phyloP scores from a whole-genome alignment of 2,113 vertebrate genomes.

The Nestor notabilis region DNA sequence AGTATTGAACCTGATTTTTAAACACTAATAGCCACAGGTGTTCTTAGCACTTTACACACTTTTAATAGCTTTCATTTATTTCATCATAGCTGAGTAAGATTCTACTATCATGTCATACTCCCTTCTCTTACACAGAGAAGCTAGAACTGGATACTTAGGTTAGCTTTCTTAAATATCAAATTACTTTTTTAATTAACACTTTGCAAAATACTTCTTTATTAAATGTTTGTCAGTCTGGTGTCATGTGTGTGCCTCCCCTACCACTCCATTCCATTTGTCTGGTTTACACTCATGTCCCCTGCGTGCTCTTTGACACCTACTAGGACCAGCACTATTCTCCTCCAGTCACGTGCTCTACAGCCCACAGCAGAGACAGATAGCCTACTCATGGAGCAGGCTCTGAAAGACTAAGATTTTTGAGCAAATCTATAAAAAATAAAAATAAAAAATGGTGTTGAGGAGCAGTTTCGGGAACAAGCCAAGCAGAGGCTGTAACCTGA shows the following conservation, averaged over 20 bases:
- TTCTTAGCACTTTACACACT: not conserved
- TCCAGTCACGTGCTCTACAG: not conserved
- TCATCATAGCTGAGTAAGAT: not conserved
- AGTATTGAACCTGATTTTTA: not conserved
- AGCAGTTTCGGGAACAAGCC: not conserved
- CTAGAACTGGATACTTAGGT: not conserved
- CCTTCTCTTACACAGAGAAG: not conserved
- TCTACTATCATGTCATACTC: not conserved
- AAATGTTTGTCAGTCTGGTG: not conserved
- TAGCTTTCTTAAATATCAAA: not conserved
- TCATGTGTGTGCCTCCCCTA: not conserved
- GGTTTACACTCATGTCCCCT: not conserved
- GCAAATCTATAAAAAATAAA: not conserved
- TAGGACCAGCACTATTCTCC: not conserved
- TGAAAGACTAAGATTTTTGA: not conserved
- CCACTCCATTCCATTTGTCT: not conserved
- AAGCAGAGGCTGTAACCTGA: not conserved
- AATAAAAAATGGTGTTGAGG: rapidly evolving
- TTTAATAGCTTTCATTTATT: not conserved
- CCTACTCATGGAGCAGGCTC: not conserved
- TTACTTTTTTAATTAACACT: not conserved
- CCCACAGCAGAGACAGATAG: not conserved
- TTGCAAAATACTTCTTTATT: not conserved
- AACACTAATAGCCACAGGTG: not conserved
- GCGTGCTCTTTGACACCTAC: not conserved